Percentiles rank a stretch among this genome's conserved stretches.
phyloP scores from a whole-genome alignment of 2,888 invertebrate genomes.

The Lampropteryx suffumata region DNA sequence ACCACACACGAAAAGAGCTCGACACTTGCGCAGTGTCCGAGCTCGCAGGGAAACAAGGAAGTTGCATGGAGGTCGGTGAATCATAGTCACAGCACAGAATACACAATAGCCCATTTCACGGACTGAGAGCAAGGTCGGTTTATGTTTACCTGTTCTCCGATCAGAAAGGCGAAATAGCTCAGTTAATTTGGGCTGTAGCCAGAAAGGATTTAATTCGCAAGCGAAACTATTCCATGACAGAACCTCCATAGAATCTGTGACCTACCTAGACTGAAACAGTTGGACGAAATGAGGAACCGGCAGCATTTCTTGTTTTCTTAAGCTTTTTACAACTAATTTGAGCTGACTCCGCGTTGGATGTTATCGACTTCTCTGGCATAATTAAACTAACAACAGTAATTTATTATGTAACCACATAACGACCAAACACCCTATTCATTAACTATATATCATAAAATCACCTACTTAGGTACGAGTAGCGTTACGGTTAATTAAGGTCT shows the following conservation, averaged over 20 bases:
- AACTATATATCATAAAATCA: no score
- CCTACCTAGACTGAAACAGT: neutral
- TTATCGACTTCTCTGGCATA: no score
- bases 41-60: conserved; percentile 15
- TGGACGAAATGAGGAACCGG: neutral
- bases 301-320: no score
- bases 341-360: no score
- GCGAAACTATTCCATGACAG: neutral
- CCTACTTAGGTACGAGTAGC: no score
- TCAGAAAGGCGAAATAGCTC: conserved; percentile 6
- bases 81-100: conserved; percentile 8
- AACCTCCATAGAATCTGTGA: no score
- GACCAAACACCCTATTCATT: no score
- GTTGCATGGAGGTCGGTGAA: conserved; percentile 16
- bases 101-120: conserved; percentile 11
- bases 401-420: no score
- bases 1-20: conserved; percentile 13
- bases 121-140: conserved; percentile 9
- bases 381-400: no score
- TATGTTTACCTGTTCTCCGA: conserved; percentile 6
- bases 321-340: no score
- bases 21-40: conserved; percentile 5
- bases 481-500: no score
- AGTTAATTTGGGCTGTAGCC: conserved; percentile 10
- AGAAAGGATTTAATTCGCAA: neutral